Evolutionary conservation across 2,797 vertebrate genomes (phyloP), one percentile per base, ranked within the genome.

Genomic region (Melanotaenia maccullochi): DNA sequence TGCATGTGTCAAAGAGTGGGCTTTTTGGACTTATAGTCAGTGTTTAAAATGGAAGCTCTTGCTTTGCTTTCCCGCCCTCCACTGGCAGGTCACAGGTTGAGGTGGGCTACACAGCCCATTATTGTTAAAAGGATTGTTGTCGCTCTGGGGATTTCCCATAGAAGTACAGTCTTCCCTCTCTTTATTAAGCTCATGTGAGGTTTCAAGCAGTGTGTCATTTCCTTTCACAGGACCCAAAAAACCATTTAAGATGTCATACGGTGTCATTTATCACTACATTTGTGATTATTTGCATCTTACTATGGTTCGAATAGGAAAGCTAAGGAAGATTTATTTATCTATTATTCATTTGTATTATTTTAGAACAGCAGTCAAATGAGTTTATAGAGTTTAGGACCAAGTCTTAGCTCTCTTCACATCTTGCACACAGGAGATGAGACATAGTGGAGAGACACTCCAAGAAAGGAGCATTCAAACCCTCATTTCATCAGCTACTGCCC

Each of bases 221-320:
- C 64, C 67, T 71, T 73, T 78, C 65, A 68, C 57, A 73, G 66
- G 52, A 68, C 80, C 81, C 75, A 72, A 83, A 75, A 77, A 78
- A 65, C 60, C 56, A 75, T 87, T 81, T 76, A 57, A 38, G 76
- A 72, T 72, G 69, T 65, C 67, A 68, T 22, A 68, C 64, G 3
- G 33, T 38, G 38, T 75, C 83, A 68, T 88, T 80, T 65, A 76
- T 82, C 76, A 30, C 52, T 58, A 28, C 70, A 59, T 68, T 80
- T 73, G 68, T 54, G 70, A 65, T 67, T 85, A 75, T 87, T 79
- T 89, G 68, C 84, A 79, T 80, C 22, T 78, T 59, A 42, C 69
- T 57, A 76, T 79, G 76, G 52, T 66, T 64, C 60, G 81, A 82
- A 85, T 40, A 24, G 51, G 59, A 85, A 84, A 64, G 69, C 76